Evolutionary conservation across 23 tunicate species (phyloP), one percentile per base, ranked within the genome.

Genomic region (Clavelina lepadiformis): DNA sequence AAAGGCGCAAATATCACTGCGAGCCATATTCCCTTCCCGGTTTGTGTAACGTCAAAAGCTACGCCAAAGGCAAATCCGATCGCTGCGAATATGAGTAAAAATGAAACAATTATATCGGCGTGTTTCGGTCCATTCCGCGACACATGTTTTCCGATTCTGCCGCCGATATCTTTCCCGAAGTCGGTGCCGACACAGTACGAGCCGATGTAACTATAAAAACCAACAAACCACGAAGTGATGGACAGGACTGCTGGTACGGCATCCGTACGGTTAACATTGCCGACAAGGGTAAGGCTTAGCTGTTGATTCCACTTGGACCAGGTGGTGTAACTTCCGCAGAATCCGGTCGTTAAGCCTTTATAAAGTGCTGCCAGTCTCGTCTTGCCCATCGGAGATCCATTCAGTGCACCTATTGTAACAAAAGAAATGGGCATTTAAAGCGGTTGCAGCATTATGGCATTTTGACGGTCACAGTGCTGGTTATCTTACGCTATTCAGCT

Each of bases 141-240:
- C 22, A 46, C 75, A 22, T 58, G 32, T 15, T 58, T 68, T 22
- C 69, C 58, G 4, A 76, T 6, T 57, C 35, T 28, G 45, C 32
- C 23, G 32, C 69, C 75, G 19, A 78, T 27, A 23, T 58, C 69
- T 68, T 49, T 78, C 4, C 84, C 84, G 36, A 78, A 78, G 69
- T 78, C 84, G 21, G 25, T 30, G 0, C 84, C 84, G 1, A 78
- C 84, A 6, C 58, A 46, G 28, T 68, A 78, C 3, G 84, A 78
- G 8, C 75, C 84, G 21, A 78, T 46, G 55, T 58, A 78, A 45
- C 68, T 68, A 69, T 78, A 67, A 36, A 78, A 68, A 6, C 84
- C 84, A 58, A 78, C 35, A 46, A 78, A 78, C 84, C 68, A 58
- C 26, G 61, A 37, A 35, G 46, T 33, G 33, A 78, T 59, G 27